Evolutionary conservation across 2,797 vertebrate genomes (phyloP).

Genomic region (Telmatherina bonti): DNA sequence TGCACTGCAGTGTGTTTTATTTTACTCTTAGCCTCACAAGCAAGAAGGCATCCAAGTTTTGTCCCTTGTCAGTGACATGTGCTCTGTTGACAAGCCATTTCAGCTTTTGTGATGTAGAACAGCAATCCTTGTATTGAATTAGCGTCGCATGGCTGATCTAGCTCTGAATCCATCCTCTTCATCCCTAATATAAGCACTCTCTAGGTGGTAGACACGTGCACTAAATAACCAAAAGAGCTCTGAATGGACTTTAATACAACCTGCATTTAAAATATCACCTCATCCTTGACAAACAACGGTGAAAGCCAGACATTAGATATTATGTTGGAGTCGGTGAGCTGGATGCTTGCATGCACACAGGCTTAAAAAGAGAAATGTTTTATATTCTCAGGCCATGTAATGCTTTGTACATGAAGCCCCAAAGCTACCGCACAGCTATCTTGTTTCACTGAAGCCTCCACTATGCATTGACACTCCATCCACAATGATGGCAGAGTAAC

Average conservation of each 20-base stretch:
- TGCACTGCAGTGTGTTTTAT: conserved; percentile 25
- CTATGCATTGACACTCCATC: conserved; percentile 20
- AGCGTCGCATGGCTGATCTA: conserved; percentile 16
- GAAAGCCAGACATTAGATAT: background rate
- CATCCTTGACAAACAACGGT: conserved; percentile 5
- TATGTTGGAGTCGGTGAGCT: background rate
- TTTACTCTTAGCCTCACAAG: background rate
- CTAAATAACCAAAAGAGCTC: conserved; percentile 16
- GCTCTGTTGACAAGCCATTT: conserved; percentile 8
- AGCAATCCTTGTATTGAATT: conserved; percentile 27
- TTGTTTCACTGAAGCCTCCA: conserved; percentile 31
- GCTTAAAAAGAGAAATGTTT: conserved; percentile 41
- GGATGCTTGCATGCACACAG: conserved; percentile 18
- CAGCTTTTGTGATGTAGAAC: conserved; percentile 31
- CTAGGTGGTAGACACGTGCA: conserved; percentile 36
- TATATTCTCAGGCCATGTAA: conserved; percentile 61
- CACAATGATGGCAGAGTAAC: conserved; percentile 21
- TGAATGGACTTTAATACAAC: conserved; percentile 7
- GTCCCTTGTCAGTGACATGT: background rate
- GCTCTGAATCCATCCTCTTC: conserved; percentile 39
- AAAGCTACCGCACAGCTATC: conserved; percentile 11
- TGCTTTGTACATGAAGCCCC: conserved; percentile 46
- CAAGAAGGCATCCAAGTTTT: conserved; percentile 6
- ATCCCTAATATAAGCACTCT: conserved; percentile 21
- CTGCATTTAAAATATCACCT: conserved; percentile 9